Base-by-base conservation (phyloP, 92 coral and sea anemone genomes). In the Epizoanthus scotinus region DNA sequence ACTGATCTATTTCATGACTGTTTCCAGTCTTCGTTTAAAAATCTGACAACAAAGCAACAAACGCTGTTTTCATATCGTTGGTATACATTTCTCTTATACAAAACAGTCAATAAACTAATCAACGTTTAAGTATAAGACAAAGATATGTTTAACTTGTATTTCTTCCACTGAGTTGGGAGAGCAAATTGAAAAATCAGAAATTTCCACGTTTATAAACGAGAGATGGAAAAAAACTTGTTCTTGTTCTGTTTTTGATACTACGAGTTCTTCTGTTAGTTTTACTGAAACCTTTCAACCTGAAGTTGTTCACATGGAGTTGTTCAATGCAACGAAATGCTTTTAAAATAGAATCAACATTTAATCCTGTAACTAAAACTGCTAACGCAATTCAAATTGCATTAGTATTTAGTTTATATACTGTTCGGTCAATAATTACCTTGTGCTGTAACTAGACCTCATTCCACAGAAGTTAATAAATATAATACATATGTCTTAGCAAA, bases 51-150 rank as follows among this genome's bases (percentile, higher is more conserved):
- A 40, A 40, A 40, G 44, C 5, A 40, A 40, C 7, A 40, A 40
- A 40, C 8, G 8, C 44, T 64, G 63, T 12, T 44, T 81, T 64
- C 38, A 19, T 27, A 47, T 31, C 24, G 8, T 67, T 25, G 38
- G 22, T 2, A 58, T 47, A 10, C 0, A 9, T 55, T 67, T 67
- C 19, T 81, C 25, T 78, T 56, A 52, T 7, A 34, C 61, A 28
- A 81, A 42, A 55, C 31, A 27, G 50, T 67, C 63, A 10, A 83
- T 44, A 10, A 83, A 3, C 0, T 0, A 24, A 24, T 13, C 38
- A 25, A 71, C 63, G 18, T 28, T 71, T 12, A 63, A 73, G 26
- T 73, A 82, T 55, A 58, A 83, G 64, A 77, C 50, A 20, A 58
- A 60, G 60, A 44, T 8, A 6, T 44, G 14, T 8, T 8, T 47